Conservation (phyloP, 2,888 invertebrate genomes). For the Ptychoptera contaminata region DNA sequence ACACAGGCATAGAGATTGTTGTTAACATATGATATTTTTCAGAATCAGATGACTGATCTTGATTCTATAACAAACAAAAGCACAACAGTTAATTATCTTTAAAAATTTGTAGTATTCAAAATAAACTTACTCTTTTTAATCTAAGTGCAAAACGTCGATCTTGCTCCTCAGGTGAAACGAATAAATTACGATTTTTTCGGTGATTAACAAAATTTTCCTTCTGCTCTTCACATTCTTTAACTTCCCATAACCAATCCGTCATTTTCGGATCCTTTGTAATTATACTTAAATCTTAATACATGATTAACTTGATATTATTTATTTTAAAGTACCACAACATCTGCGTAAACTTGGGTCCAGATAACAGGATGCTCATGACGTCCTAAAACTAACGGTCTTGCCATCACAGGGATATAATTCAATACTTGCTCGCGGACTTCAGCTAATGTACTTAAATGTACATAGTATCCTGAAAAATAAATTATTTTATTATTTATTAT, state of each 20-base stretch:
- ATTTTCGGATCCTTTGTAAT: conserved; percentile 73
- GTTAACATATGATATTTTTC: conserved; percentile 67
- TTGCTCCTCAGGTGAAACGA: conserved; percentile 46
- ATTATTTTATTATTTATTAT: conserved; percentile 15
- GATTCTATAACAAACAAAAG: conserved; percentile 18
- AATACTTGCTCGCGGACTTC: conserved; percentile 95
- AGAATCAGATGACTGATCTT: conserved; percentile 34
- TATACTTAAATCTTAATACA: conserved; percentile 2
- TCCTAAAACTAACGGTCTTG: conserved; percentile 81
- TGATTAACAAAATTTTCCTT: conserved; percentile 56
- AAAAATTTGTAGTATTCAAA: neutral
- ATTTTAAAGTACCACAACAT: conserved; percentile 54
- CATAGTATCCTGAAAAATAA: conserved; percentile 59
- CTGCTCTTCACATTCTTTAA: conserved; percentile 64
- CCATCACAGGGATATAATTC: conserved; percentile 94
- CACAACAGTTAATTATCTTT: neutral
- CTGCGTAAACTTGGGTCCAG: conserved; percentile 95
- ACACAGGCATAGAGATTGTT: conserved; percentile 85
- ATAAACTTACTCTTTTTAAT: conserved; percentile 28
- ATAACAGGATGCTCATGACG: conserved; percentile 75
- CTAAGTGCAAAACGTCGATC: conserved; percentile 41
- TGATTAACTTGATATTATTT: neutral
- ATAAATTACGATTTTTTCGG: conserved; percentile 31
- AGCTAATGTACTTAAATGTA: conserved; percentile 89
- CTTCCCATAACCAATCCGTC: conserved; percentile 82